phyloP scores from a whole-genome alignment of 2,888 invertebrate species.

The Meta bourneti region DNA sequence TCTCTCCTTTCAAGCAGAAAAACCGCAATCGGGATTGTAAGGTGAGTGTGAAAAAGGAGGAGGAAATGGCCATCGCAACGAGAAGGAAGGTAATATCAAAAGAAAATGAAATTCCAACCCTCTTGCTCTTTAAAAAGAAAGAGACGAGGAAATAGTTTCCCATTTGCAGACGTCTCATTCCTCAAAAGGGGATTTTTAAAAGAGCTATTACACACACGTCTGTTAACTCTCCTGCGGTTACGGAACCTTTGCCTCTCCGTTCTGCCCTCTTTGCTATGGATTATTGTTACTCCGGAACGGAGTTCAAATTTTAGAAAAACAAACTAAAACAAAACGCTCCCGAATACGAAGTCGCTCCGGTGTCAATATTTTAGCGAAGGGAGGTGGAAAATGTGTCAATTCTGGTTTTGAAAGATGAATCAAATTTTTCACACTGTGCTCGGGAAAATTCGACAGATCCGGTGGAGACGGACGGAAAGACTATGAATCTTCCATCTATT shows the following conservation, averaged over 20 bases:
- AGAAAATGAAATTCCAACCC: neutral
- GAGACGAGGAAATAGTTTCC: constrained; percentile 11
- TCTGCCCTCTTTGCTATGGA: neutral
- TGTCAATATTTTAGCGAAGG: constrained; percentile 34
- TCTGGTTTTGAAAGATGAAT: constrained; percentile 45
- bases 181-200: constrained; percentile 63
- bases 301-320: constrained; percentile 21
- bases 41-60: no score
- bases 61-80: neutral
- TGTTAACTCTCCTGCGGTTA: constrained; percentile 57
- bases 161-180: constrained; percentile 57
- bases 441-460: constrained; percentile 29
- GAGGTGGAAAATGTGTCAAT: constrained; percentile 34
- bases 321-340: constrained; percentile 1
- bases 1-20: no score
- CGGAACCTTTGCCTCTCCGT: constrained; percentile 21
- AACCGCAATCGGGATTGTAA: no score
- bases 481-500: constrained; percentile 60
- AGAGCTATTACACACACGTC: constrained; percentile 56
- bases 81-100: neutral
- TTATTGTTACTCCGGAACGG: constrained; percentile 45
- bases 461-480: neutral
- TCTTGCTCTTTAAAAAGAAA: neutral
- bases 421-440: constrained; percentile 37
- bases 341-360: neutral